phyloP scores from a whole-genome alignment of 2,888 invertebrate genomes.

The Seira sanloemensis region DNA sequence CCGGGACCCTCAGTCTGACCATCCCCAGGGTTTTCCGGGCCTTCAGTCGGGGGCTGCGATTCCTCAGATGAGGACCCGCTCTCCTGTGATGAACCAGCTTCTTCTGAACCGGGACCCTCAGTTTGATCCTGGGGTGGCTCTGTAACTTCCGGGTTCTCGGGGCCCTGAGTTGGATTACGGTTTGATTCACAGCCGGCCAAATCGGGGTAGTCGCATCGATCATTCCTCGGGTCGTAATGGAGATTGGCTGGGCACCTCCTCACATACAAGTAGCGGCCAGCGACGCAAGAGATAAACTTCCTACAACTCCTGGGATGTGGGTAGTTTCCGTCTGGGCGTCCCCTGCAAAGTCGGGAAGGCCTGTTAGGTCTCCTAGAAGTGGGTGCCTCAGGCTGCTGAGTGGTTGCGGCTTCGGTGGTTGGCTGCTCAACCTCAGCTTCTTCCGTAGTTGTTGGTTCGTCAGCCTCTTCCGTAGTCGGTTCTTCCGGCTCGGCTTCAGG shows the following conservation, averaged over 20 bases:
- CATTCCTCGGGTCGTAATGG: constrained; percentile 27
- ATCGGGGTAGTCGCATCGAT: constrained; percentile 35
- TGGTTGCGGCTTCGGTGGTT: neutral
- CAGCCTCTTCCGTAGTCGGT: neutral
- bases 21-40: too few species aligned
- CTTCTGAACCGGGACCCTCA: too few species aligned
- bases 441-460: neutral
- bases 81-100: too few species aligned
- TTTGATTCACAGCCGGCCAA: constrained; percentile 24
- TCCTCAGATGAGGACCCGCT: too few species aligned
- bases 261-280: neutral
- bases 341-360: neutral
- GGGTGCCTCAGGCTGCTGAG: neutral
- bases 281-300: constrained; percentile 11
- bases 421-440: neutral
- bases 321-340: constrained; percentile 13
- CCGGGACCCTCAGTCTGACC: too few species aligned
- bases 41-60: too few species aligned
- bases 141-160: too few species aligned
- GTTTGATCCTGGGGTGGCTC: too few species aligned
- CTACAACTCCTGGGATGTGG: constrained; percentile 1
- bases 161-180: too few species aligned
- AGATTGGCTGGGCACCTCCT: constrained; percentile 22
- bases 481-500: neutral
- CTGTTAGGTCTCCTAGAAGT: neutral